These are phyloP conservation scores for Megaceryle torquata DNA, from an alignment of 2,113 vertebrate species.

Conservation along the genomic window DNA sequence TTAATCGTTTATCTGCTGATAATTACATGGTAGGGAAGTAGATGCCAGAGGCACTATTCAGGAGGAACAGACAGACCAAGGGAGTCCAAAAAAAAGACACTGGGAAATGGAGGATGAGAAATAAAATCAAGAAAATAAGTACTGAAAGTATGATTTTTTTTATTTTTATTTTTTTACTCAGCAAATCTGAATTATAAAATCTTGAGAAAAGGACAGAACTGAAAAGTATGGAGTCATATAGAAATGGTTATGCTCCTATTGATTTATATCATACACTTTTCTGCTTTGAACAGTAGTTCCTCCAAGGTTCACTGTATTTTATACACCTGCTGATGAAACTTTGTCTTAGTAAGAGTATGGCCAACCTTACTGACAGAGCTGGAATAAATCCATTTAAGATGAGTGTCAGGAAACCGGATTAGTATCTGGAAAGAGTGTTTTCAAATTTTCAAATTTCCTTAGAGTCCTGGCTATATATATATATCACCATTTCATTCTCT, in stretches of 20 bases:
- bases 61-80: neutral
- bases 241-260: neutral
- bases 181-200: neutral
- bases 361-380: neutral
- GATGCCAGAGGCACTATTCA: neutral
- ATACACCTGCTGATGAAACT: neutral
- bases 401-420: neutral
- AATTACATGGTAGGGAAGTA: neutral
- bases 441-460: neutral
- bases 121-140: neutral
- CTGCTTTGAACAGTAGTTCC: neutral
- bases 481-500: neutral
- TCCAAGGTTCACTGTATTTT: neutral
- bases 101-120: neutral
- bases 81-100: neutral
- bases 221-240: neutral
- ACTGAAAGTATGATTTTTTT: neutral
- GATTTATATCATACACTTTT: neutral
- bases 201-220: neutral
- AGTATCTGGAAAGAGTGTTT: neutral
- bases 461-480: neutral
- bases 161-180: neutral
- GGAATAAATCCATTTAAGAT: neutral
- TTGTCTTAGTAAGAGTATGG: neutral
- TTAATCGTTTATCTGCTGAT: neutral